Conservation (phyloP, 2,797 vertebrate species). For the Enteromius treurensis region DNA sequence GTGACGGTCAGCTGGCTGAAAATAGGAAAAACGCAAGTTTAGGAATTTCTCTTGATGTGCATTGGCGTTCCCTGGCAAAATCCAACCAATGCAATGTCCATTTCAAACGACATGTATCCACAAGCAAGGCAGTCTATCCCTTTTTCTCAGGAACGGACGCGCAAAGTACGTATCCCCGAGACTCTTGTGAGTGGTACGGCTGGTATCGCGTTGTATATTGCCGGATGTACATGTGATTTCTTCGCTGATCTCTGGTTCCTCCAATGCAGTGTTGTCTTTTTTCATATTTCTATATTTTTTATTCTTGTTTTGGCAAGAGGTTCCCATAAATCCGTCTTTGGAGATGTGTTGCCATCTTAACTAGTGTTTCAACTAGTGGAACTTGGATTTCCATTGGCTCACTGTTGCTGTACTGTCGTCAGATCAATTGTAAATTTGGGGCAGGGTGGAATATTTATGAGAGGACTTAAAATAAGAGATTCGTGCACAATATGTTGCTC, state of each 20-base stretch:
- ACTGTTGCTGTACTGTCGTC: conserved; percentile 55
- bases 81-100: conserved; percentile 26
- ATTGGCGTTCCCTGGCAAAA: conserved; percentile 17
- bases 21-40: conserved; percentile 46
- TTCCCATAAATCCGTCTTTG: conserved; percentile 29
- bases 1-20: conserved; percentile 69
- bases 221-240: conserved; percentile 50
- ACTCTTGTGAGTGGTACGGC: conserved; percentile 71
- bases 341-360: conserved; percentile 52
- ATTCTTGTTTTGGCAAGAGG: not conserved
- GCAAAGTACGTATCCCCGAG: conserved; percentile 61
- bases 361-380: conserved; percentile 75
- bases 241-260: conserved; percentile 25
- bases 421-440: conserved; percentile 52
- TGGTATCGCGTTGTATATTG: conserved; percentile 66
- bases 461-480: conserved; percentile 9
- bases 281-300: conserved; percentile 18
- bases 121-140: conserved; percentile 69
- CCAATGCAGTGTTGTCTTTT: conserved; percentile 22
- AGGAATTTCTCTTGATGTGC: conserved; percentile 63
- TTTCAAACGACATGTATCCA: conserved; percentile 61
- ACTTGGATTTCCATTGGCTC: conserved; percentile 68
- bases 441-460: conserved; percentile 47
- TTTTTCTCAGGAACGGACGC: conserved; percentile 63
- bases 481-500: conserved; percentile 61